These are phyloP conservation scores for Deilephila elpenor DNA, from an alignment of 2,888 invertebrate genomes.

Conservation along the genomic window DNA sequence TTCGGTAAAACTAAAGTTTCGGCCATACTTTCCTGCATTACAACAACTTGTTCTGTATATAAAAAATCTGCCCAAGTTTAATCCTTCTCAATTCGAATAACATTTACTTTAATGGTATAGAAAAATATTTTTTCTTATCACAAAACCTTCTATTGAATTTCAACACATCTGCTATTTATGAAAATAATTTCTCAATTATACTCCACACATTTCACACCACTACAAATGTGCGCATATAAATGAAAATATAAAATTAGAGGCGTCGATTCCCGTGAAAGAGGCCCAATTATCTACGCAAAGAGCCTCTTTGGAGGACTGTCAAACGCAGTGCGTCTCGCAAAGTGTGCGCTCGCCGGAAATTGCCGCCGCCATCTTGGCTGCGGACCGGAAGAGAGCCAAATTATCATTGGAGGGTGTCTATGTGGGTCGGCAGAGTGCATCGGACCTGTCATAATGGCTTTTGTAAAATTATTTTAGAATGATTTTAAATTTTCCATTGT, in stretches of 20 bases:
- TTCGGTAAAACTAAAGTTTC: too few relatives aligned
- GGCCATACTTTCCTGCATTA: too few relatives aligned
- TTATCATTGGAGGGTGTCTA: slow-evolving; percentile 44
- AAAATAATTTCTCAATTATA: slow-evolving; percentile 13
- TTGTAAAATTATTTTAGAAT: not conserved
- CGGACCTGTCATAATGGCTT: slow-evolving; percentile 21
- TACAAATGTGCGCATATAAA: slow-evolving; percentile 23
- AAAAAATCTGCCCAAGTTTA: too few relatives aligned
- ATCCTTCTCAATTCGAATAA: too few relatives aligned
- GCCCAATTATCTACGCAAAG: slow-evolving; percentile 53
- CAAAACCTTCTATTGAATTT: too few relatives aligned
- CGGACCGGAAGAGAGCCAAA: slow-evolving; percentile 64
- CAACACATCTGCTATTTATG: not conserved
- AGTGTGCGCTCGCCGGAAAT: slow-evolving; percentile 63
- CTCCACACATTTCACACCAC: not conserved
- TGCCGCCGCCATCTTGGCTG: slow-evolving; percentile 63
- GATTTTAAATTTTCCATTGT: not conserved
- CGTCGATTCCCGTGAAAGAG: slow-evolving; percentile 37
- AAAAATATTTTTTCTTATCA: too few relatives aligned
- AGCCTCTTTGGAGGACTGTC: slow-evolving; percentile 53
- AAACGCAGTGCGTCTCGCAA: slow-evolving; percentile 58
- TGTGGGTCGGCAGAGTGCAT: slow-evolving; percentile 30
- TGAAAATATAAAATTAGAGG: slow-evolving; percentile 30
- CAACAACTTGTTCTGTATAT: too few relatives aligned
- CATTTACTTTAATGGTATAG: not conserved